These are phyloP conservation scores for Ecliptopera silaceata DNA, from an alignment of 2,888 invertebrate species.

Conservation along the genomic window DNA sequence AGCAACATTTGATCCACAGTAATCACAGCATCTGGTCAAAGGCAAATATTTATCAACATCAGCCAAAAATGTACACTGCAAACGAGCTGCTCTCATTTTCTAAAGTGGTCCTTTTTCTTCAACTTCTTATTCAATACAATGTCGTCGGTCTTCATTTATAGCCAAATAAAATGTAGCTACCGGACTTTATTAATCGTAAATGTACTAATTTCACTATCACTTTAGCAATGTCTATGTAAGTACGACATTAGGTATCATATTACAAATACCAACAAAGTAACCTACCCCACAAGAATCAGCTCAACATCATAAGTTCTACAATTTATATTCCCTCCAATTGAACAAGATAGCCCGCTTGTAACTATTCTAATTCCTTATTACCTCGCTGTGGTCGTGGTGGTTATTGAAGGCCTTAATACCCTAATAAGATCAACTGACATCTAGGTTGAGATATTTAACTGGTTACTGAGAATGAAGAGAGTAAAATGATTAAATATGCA, in stretches of 20 bases:
- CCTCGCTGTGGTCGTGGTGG: conserved; percentile 6
- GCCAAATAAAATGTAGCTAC: not conserved
- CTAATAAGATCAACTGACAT: conserved; percentile 11
- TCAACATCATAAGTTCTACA: conserved; percentile 6
- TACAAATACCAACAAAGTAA: not conserved
- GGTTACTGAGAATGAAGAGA: not conserved
- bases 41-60: not conserved
- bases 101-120: not conserved
- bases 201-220: not conserved
- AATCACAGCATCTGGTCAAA: not conserved
- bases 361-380: conserved; percentile 20
- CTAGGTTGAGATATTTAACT: conserved; percentile 12
- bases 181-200: not conserved
- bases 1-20: not conserved
- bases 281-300: conserved; percentile 17
- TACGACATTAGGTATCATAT: conserved; percentile 2
- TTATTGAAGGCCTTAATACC: conserved; percentile 4
- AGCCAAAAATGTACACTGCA: too few relatives aligned
- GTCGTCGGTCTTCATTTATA: not conserved
- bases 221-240: not conserved
- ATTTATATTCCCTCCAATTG: conserved; percentile 15
- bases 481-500: not conserved
- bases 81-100: not conserved
- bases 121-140: not conserved
- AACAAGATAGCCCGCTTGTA: conserved; percentile 6